phyloP scores from a whole-genome alignment of 1,140 invertebrate genomes.

The Solen grandis region DNA sequence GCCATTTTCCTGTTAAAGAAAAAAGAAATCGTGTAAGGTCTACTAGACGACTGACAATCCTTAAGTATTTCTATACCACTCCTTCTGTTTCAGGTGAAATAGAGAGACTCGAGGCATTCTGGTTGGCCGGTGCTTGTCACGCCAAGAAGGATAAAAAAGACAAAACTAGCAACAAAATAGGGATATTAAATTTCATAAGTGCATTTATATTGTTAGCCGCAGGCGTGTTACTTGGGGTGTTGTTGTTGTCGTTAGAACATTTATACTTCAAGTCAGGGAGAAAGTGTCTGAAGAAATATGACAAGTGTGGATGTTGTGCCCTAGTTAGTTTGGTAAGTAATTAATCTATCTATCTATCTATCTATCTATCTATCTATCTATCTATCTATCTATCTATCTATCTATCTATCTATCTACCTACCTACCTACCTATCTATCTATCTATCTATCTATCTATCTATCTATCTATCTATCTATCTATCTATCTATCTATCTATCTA shows the following conservation, averaged over 20 bases:
- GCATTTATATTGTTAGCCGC: conserved; percentile 97
- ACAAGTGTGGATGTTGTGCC: conserved; percentile 93
- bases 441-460: too few species aligned
- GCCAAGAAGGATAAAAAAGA: conserved; percentile 84
- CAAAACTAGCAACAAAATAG: conserved; percentile 89
- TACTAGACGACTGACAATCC: too few species aligned
- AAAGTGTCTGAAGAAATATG: conserved; percentile 92
- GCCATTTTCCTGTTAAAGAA: too few species aligned
- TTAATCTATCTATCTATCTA: too few species aligned
- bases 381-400: too few species aligned
- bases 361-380: too few species aligned
- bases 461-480: too few species aligned
- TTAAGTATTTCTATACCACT: too few species aligned
- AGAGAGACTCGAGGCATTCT: conserved; percentile 95
- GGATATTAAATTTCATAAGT: conserved; percentile 95
- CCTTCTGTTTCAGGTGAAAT: conserved; percentile 96
- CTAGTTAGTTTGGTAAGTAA: conserved; percentile 91
- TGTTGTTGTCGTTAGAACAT: conserved; percentile 93
- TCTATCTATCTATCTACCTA: too few species aligned
- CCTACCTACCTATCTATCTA: too few species aligned
- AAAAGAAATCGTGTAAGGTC: too few species aligned
- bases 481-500: too few species aligned
- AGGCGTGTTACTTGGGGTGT: conserved; percentile 92
- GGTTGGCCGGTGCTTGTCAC: conserved; percentile 97
- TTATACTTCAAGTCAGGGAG: conserved; percentile 95